A percentile compares a stretch with the other conserved stretches of the same genome.
These are phyloP conservation scores for Bagarius yarrelli DNA, from an alignment of 2,113 vertebrate genomes.

Conservation along the genomic window DNA sequence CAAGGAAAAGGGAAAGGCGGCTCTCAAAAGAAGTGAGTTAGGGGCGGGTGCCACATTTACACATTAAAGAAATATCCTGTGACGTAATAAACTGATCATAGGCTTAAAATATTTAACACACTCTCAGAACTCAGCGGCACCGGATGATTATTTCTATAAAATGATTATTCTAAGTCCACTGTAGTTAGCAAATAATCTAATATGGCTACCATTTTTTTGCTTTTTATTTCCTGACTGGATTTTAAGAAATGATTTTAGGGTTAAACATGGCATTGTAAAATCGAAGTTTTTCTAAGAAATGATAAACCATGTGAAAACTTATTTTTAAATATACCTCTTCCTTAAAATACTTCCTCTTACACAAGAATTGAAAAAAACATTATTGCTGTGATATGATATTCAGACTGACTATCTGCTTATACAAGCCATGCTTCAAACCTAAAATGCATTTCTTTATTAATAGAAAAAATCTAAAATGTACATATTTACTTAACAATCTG, in stretches of 20 bases:
- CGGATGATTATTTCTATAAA: background rate
- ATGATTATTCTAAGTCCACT: no score
- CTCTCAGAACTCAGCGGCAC: background rate
- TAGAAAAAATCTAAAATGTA: background rate
- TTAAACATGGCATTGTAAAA: background rate
- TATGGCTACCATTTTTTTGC: background rate
- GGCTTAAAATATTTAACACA: background rate
- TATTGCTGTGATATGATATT: no score
- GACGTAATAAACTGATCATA: background rate
- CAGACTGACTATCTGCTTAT: no score
- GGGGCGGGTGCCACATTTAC: background rate
- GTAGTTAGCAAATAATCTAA: background rate
- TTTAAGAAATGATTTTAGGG: background rate
- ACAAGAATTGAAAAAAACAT: slow-evolving; percentile 33
- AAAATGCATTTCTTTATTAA: background rate
- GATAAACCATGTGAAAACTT: background rate
- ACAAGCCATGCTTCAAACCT: background rate
- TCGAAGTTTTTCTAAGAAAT: background rate
- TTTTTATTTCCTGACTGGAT: background rate
- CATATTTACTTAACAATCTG: no score
- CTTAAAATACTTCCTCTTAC: slow-evolving; percentile 39
- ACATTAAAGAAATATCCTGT: slow-evolving; percentile 1
- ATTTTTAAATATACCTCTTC: no score
- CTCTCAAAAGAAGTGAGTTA: slow-evolving; percentile 20
- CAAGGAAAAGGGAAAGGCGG: slow-evolving; percentile 43